Conservation (phyloP, 1,140 invertebrate species). For the Lepeophtheirus salmonis region DNA sequence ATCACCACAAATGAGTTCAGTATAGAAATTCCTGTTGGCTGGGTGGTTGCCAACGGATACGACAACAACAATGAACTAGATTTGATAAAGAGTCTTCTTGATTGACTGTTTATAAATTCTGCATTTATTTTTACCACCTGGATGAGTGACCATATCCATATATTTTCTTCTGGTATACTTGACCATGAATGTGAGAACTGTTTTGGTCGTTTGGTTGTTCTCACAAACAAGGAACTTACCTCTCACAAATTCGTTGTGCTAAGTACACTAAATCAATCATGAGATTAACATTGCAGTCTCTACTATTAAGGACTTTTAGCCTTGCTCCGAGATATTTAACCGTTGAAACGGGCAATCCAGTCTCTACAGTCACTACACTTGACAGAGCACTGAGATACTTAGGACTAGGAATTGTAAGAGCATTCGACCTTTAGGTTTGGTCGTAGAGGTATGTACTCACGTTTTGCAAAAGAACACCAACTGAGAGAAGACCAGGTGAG, state of each 20-base stretch:
- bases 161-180: neutral
- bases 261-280: neutral
- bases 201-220: neutral
- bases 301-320: neutral
- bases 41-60: constrained; percentile 5
- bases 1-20: neutral
- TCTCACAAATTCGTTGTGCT: neutral
- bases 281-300: neutral
- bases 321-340: neutral
- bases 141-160: constrained; percentile 2
- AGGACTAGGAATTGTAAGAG: neutral
- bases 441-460: neutral
- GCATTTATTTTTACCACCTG: neutral
- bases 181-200: neutral
- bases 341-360: neutral
- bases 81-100: neutral
- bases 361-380: neutral
- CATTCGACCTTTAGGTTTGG: neutral
- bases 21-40: constrained; percentile 1
- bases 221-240: neutral
- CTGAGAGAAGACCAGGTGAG: neutral
- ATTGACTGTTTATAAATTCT: neutral
- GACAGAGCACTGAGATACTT: neutral
- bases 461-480: neutral
- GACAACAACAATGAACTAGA: neutral